Evolutionary conservation across 2,797 vertebrate genomes (phyloP), one percentile per base, ranked within the genome.

Genomic region (Thaleichthys pacificus): DNA sequence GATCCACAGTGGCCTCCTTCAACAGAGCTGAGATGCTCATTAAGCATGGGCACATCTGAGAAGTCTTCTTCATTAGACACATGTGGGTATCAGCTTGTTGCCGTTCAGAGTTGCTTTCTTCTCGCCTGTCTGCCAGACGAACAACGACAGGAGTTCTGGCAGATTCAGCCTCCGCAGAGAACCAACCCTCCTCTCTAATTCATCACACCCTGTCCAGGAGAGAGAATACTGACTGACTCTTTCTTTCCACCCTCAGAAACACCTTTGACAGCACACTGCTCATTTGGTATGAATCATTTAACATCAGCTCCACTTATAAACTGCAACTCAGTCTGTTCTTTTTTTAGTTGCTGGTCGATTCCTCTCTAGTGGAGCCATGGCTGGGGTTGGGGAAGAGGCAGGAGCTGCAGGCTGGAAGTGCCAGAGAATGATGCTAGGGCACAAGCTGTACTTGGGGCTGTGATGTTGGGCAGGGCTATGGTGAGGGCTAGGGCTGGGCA

Each of bases 271-370:
- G 61, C 35, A 24, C 75, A 3, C 49, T 47, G 19, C 64, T n/a
- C 58, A 66, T 72, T 77, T 51, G 68, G 61, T 69, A 80, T 77
- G 54, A 80, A 78, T 76, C 66, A 75, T 77, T 71, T 66, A 84
- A 61, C 64, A 67, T 69, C 32, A 77, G 49, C 47, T 64, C 22
- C 26, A 65, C 38, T 61, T 76, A 32, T 47, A 51, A 51, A 47
- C 14, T 60, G 38, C 61, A 69, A 69, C 63, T 61, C 58, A 71
- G 57, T 42, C 38, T 21, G 57, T 49, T 32, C 26, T 24, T 56
- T 69, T 60, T 28, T n/a, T 56, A 56, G 51, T 56, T n/a, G 9
- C 51, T 56, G 15, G 51, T 56, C 51, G 15, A 17, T 17, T 17
- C 15, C 51, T 56, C 19, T 56, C 19, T 5, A n/a, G 51, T 15